phyloP scores from a whole-genome alignment of 2,888 invertebrate genomes.

The Lithophane ornitopus region DNA sequence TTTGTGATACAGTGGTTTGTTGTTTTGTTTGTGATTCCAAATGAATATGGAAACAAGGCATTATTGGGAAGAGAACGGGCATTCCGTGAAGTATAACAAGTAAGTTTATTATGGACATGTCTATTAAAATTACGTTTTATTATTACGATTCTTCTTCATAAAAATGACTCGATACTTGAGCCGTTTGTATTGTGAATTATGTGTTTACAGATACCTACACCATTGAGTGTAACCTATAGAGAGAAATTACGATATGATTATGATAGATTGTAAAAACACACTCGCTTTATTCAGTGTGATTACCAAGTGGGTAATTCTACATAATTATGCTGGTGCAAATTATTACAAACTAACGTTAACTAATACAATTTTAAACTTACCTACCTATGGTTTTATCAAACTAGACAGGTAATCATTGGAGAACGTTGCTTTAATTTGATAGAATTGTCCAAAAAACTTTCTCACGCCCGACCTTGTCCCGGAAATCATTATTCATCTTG shows the following conservation, averaged over 20 bases:
- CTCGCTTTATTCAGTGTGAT: background rate
- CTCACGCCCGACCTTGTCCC: background rate
- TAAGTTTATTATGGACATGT: slow-evolving; percentile 70
- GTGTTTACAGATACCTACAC: slow-evolving; percentile 17
- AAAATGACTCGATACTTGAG: background rate
- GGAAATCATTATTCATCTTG: slow-evolving; percentile 41
- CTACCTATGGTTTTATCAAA: background rate
- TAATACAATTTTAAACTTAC: too few relatives aligned
- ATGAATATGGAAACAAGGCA: slow-evolving; percentile 86
- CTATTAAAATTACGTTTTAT: background rate
- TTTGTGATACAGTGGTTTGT: slow-evolving; percentile 75
- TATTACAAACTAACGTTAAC: background rate
- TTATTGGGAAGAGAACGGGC: slow-evolving; percentile 88
- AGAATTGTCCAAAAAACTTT: slow-evolving; percentile 21
- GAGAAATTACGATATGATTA: background rate
- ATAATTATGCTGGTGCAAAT: background rate
- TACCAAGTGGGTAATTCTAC: background rate
- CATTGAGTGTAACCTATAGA: background rate
- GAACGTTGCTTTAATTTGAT: slow-evolving; percentile 8
- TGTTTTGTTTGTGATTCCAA: slow-evolving; percentile 77
- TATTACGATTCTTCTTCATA: slow-evolving; percentile 8
- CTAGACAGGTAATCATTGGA: background rate
- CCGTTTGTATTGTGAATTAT: slow-evolving; percentile 4
- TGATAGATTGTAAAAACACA: background rate
- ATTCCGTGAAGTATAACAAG: slow-evolving; percentile 86